phyloP scores from a whole-genome alignment of 2,113 vertebrate species.

The Leucopternis melanops region DNA sequence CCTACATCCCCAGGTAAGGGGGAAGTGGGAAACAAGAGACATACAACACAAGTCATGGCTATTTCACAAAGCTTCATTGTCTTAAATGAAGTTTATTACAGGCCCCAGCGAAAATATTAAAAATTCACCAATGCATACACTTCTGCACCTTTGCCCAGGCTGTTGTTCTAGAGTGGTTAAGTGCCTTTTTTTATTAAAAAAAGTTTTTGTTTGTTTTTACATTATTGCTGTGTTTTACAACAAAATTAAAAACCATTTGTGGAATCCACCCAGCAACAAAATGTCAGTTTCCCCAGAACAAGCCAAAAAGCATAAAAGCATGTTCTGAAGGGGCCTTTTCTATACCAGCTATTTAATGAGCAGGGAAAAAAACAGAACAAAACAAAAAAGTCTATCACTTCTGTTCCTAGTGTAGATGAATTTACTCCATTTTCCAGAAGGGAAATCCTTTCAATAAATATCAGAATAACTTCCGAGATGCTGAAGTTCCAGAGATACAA shows the following conservation, averaged over 20 bases:
- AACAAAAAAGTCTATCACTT: neutral
- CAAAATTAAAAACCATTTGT: neutral
- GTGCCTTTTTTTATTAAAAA: conserved; percentile 33
- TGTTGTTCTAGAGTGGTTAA: conserved; percentile 25
- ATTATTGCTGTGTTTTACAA: conserved; percentile 74
- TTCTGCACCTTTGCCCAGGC: neutral
- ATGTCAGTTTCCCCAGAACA: conserved; percentile 26
- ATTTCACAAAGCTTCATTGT: conserved; percentile 29
- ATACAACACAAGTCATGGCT: neutral
- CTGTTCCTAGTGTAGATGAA: neutral
- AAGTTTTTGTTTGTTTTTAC: conserved; percentile 50
- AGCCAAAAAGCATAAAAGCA: neutral
- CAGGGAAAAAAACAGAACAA: neutral
- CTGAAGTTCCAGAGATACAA: neutral
- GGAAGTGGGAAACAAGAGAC: neutral
- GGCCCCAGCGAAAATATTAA: conserved; percentile 18
- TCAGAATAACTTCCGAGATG: conserved; percentile 17
- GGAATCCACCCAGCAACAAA: conserved; percentile 39
- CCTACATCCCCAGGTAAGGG: neutral
- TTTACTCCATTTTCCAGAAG: neutral
- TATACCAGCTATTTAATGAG: neutral
- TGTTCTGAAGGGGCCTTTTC: conserved; percentile 16
- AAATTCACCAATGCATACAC: neutral
- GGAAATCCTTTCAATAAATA: conserved; percentile 72
- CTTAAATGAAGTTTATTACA: conserved; percentile 21